Conservation (phyloP, 2,797 vertebrate species). For the Melopsittacus undulatus region DNA sequence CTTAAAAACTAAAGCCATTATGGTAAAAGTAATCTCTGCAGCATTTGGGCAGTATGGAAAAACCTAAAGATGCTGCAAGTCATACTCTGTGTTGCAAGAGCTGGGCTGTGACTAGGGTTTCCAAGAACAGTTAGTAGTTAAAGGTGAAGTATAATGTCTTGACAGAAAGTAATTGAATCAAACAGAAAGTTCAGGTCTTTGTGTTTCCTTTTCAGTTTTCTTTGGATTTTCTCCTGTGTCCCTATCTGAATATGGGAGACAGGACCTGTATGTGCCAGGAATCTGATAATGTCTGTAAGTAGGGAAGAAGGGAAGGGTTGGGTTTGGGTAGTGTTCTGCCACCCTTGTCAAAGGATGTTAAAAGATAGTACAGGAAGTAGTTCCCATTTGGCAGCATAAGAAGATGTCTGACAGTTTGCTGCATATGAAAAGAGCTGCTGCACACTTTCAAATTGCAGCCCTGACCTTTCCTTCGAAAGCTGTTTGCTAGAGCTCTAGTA, state of each 20-base stretch:
- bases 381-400: background rate
- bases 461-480: background rate
- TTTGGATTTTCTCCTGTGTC: background rate
- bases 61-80: background rate
- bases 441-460: background rate
- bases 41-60: background rate
- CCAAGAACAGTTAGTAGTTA: background rate
- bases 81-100: background rate
- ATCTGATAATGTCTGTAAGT: background rate
- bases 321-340: background rate
- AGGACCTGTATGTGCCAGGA: background rate
- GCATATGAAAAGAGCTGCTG: background rate
- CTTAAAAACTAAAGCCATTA: background rate
- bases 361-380: too few relatives aligned
- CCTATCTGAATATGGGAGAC: accelerated
- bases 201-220: background rate
- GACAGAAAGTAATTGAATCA: background rate
- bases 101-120: background rate
- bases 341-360: background rate
- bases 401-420: background rate
- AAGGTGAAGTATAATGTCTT: background rate
- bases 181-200: background rate
- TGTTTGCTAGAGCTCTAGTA: background rate
- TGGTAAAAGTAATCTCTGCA: background rate
- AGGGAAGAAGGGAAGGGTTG: background rate